Evolutionary conservation across 2,797 vertebrate genomes (phyloP).

Genomic region (Typhlichthys eigenmanni): DNA sequence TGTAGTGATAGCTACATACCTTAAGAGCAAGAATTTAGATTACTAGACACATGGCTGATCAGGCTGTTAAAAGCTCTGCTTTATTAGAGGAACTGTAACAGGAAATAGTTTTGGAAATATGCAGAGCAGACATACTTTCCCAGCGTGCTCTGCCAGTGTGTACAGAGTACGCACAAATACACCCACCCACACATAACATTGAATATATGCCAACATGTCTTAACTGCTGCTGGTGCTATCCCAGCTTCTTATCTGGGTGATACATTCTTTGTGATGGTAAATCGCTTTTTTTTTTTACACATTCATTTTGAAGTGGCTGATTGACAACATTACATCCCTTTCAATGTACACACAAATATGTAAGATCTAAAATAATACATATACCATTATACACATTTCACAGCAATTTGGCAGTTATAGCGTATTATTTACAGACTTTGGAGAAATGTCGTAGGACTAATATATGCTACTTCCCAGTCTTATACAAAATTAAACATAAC

Average conservation of each 20-base stretch:
- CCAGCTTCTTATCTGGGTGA: conserved; percentile 28
- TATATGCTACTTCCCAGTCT: background rate
- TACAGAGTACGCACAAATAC: conserved; percentile 14
- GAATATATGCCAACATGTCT: too few species aligned
- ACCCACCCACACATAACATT: background rate
- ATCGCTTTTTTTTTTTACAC: conserved; percentile 1
- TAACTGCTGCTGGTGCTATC: background rate
- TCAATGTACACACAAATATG: background rate
- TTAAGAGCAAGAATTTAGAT: conserved; percentile 46
- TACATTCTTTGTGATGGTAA: background rate
- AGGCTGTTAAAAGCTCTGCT: conserved; percentile 39
- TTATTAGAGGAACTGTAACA: conserved; percentile 63
- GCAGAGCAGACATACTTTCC: conserved; percentile 11
- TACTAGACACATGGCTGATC: conserved; percentile 28
- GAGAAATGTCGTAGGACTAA: background rate
- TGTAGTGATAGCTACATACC: conserved; percentile 44
- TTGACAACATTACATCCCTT: conserved; percentile 1
- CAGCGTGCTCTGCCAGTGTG: background rate
- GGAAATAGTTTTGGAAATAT: conserved; percentile 13
- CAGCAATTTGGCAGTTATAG: conserved; percentile 1
- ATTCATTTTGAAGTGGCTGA: background rate
- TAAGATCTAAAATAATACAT: conserved; percentile 4
- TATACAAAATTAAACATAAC: background rate
- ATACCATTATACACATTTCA: conserved; percentile 14
- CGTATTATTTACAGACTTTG: background rate